A percentile compares a stretch with the other conserved stretches of the same genome.
Evolutionary conservation across 2,113 vertebrate genomes (phyloP).

Genomic region (Vulpes vulpes): DNA sequence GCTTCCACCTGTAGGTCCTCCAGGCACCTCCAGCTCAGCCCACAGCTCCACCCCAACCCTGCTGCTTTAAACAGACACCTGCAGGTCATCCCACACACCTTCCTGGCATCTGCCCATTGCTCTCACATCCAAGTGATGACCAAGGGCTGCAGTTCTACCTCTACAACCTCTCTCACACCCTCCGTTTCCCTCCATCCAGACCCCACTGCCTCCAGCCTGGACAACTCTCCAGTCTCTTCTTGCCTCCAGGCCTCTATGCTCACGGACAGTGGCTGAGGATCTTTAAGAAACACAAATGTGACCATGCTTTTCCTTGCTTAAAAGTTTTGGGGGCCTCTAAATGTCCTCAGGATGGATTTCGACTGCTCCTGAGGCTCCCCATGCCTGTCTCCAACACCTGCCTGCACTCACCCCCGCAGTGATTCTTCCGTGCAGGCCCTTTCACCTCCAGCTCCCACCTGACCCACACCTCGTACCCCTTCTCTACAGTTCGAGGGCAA

Average conservation of each 20-base stretch:
- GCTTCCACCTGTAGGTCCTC: too few species aligned
- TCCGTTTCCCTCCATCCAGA: background rate
- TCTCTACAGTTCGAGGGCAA: background rate
- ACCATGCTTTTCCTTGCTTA: background rate
- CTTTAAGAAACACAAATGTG: background rate
- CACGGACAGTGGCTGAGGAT: background rate
- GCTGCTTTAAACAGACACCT: background rate
- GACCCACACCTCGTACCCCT: background rate
- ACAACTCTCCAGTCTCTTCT: background rate
- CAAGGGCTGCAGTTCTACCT: background rate
- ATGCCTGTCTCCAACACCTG: background rate
- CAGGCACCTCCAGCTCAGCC: background rate
- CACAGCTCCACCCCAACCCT: background rate
- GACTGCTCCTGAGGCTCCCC: background rate
- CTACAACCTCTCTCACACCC: background rate
- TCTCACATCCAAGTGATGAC: background rate
- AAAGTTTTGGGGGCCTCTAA: background rate
- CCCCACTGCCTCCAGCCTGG: background rate
- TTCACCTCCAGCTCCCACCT: background rate
- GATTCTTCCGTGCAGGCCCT: background rate
- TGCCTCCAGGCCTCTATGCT: background rate
- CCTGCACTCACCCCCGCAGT: background rate
- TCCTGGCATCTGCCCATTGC: fast-evolving
- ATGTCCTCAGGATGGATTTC: background rate
- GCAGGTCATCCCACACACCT: background rate